phyloP scores from a whole-genome alignment of 2,113 vertebrate genomes.

The Scomber japonicus region DNA sequence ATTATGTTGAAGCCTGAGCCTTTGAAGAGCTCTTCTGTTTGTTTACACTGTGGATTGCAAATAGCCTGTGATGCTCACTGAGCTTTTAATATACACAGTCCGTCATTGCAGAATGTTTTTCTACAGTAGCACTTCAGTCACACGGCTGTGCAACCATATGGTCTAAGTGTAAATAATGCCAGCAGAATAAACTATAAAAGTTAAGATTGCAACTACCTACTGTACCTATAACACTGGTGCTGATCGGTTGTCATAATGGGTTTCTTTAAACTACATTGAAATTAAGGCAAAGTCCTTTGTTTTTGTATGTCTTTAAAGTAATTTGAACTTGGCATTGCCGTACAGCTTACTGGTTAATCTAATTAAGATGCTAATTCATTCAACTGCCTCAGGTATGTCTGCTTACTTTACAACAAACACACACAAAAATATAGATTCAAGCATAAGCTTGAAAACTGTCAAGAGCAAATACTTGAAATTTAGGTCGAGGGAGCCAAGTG shows the following conservation, averaged over 20 bases:
- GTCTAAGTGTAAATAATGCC: slow-evolving; percentile 28
- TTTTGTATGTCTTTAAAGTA: slow-evolving; percentile 3
- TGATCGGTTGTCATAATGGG: background rate
- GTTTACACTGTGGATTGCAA: slow-evolving; percentile 69
- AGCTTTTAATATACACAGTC: slow-evolving; percentile 67
- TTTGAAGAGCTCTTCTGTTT: slow-evolving; percentile 78
- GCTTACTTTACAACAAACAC: slow-evolving; percentile 50
- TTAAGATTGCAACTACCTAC: background rate
- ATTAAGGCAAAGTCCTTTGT: slow-evolving; percentile 1
- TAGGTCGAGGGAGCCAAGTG: slow-evolving; percentile 63
- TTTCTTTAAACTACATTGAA: slow-evolving; percentile 5
- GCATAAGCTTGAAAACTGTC: slow-evolving; percentile 44
- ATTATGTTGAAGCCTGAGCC: slow-evolving; percentile 68
- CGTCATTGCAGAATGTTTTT: slow-evolving; percentile 54
- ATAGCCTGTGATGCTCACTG: slow-evolving; percentile 65
- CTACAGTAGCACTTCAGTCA: slow-evolving; percentile 31
- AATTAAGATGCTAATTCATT: slow-evolving; percentile 64
- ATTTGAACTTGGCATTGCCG: slow-evolving; percentile 1
- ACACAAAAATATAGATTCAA: slow-evolving; percentile 39
- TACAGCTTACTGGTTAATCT: slow-evolving; percentile 29
- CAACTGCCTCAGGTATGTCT: slow-evolving; percentile 51
- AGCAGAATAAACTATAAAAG: slow-evolving; percentile 19
- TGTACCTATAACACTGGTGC: background rate
- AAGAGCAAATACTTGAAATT: slow-evolving; percentile 59
- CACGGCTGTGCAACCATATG: slow-evolving; percentile 27